Conservation (phyloP, 2,888 invertebrate genomes). For the Hirudinaria manillensis region DNA sequence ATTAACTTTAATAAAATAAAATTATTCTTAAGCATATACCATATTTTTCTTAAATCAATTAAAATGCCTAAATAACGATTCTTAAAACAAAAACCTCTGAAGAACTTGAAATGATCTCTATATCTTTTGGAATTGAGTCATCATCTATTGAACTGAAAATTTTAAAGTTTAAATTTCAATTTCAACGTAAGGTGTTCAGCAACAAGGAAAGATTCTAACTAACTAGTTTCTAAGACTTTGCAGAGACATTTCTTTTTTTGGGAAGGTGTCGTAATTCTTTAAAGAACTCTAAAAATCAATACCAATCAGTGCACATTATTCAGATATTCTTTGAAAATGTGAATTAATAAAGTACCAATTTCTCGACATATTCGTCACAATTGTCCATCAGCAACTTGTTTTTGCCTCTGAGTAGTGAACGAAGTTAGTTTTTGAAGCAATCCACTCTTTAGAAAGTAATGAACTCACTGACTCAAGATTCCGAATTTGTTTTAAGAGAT, state of each 20-base stretch:
- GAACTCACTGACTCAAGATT: constrained; percentile 22
- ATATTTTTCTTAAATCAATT: too few relatives aligned
- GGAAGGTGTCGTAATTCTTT: too few relatives aligned
- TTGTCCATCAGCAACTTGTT: neutral
- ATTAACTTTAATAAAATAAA: too few relatives aligned
- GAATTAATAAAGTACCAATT: neutral
- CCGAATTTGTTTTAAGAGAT: constrained; percentile 54
- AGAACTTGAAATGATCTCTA: constrained; percentile 17
- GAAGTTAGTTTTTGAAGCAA: neutral
- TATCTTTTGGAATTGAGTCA: neutral
- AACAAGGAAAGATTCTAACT: neutral
- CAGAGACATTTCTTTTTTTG: neutral
- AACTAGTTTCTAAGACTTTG: constrained; percentile 7
- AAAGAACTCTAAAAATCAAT: too few relatives aligned
- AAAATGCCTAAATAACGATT: too few relatives aligned
- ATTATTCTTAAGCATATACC: too few relatives aligned
- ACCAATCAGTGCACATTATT: too few relatives aligned
- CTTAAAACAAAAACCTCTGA: neutral
- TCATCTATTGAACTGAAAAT: constrained; percentile 18
- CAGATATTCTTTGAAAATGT: too few relatives aligned
- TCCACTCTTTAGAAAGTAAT: neutral
- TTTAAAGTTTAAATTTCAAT: neutral
- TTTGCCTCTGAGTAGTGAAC: neutral
- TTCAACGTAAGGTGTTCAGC: neutral
- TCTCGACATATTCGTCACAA: neutral